These are phyloP conservation scores for Bicyclus anynana DNA, from an alignment of 1,140 invertebrate species.

Conservation along the genomic window DNA sequence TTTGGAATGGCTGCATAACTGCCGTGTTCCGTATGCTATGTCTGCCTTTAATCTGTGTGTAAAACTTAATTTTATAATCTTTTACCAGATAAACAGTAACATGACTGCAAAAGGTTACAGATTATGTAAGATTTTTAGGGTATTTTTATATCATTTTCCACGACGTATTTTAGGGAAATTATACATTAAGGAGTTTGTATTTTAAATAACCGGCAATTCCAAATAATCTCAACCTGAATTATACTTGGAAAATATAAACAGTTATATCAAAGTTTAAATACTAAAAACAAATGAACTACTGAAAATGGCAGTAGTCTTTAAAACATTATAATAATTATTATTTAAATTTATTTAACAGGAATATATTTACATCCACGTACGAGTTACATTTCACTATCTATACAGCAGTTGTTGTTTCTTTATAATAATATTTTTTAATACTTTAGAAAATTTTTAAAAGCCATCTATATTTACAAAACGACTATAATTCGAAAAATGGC, in stretches of 20 bases:
- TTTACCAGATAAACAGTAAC: too few relatives aligned
- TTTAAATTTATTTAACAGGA: conserved; percentile 22
- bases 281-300: conserved; percentile 25
- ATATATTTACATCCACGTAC: conserved; percentile 36
- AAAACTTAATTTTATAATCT: too few relatives aligned
- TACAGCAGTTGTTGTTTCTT: conserved; percentile 27
- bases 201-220: neutral
- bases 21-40: too few relatives aligned
- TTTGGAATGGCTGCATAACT: too few relatives aligned
- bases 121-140: too few relatives aligned
- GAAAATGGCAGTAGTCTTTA: conserved; percentile 32
- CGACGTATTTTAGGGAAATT: too few relatives aligned
- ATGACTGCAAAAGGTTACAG: too few relatives aligned
- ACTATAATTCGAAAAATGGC: conserved; percentile 36
- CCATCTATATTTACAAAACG: conserved; percentile 57
- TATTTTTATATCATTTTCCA: too few relatives aligned
- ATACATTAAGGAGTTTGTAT: too few relatives aligned
- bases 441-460: conserved; percentile 34
- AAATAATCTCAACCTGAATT: neutral
- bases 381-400: conserved; percentile 31
- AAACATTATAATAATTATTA: neutral
- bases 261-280: neutral
- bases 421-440: neutral
- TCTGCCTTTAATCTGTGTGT: too few relatives aligned
- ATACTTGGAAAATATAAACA: neutral